phyloP scores from a whole-genome alignment of 2,888 invertebrate genomes.

The Keiferia lycopersicella region DNA sequence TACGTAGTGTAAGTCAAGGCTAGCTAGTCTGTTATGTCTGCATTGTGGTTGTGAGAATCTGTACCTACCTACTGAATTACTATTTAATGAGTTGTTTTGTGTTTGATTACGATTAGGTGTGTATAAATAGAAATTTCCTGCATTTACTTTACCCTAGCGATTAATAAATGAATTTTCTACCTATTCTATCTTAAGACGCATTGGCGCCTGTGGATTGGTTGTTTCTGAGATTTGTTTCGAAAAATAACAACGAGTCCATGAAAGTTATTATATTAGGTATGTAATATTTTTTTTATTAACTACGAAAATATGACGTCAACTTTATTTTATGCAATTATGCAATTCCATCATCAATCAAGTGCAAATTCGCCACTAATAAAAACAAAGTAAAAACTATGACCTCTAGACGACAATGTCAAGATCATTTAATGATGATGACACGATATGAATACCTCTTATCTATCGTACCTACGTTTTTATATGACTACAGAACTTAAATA shows the following conservation, averaged over 20 bases:
- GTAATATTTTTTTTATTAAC: no score
- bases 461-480: neutral
- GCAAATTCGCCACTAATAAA: neutral
- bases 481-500: neutral
- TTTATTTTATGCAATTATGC: neutral
- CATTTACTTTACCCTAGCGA: neutral
- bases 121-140: neutral
- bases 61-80: neutral
- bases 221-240: no score
- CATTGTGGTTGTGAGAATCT: slow-evolving; percentile 10
- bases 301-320: neutral
- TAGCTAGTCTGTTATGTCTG: slow-evolving; percentile 7
- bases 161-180: neutral
- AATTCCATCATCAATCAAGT: neutral
- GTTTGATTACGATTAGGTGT: slow-evolving; percentile 1
- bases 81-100: slow-evolving; percentile 1
- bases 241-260: no score
- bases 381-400: neutral
- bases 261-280: no score
- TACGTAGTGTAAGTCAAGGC: slow-evolving; percentile 7
- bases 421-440: neutral
- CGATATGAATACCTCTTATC: no score
- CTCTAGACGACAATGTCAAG: neutral
- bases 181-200: neutral
- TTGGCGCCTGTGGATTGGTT: no score